Evolutionary conservation across 35 echinoderm and acorn worm species (phyloP), one percentile per base, ranked within the genome.

Genomic region (Diadema setosum): DNA sequence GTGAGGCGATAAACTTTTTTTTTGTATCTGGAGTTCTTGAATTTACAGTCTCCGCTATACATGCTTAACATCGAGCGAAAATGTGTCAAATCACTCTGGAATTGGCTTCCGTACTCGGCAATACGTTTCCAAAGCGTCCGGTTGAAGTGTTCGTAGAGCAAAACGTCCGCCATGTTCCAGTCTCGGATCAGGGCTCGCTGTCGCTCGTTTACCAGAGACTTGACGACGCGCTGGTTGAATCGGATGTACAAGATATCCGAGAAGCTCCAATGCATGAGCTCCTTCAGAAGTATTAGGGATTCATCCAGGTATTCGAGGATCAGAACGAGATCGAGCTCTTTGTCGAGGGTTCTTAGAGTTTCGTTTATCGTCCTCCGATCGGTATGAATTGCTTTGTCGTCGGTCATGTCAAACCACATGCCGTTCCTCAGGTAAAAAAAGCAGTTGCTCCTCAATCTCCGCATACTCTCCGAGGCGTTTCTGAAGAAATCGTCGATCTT

Each of bases 121-220:
- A 93, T 84, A 75, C 50, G 81, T 37, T 23, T 58, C 91, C 91
- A 93, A 5, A 93, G 58, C 2, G 91, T 84, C 39, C 46, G 69
- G 39, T 93, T 93, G 56, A 93, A 93, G 23, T 84, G 31, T 2
- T 65, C 14, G 58, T 93, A 93, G 21, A 93, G 60, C 8, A 45
- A 58, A 3, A 25, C 35, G 64, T 93, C 91, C 25, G 81, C 86
- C 11, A 36, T 49, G 34, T 88, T 89, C 91, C 91, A 93, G 16
- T 84, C 32, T 34, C 63, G 55, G 31, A 88, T 70, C 60, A 18
- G 30, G 18, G 78, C 67, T 17, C 46, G 30, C 18, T 80, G 46
- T 0, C 25, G 5, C 5, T 42, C 74, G 37, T 50, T 30, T 20
- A n/a, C 36, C 78, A 56, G 23, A 25, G n/a, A n/a, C 16, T 4